Percentiles rank a stretch among this genome's conserved stretches.
Conservation (phyloP, 2,797 vertebrate species). For the Microchirus variegatus region DNA sequence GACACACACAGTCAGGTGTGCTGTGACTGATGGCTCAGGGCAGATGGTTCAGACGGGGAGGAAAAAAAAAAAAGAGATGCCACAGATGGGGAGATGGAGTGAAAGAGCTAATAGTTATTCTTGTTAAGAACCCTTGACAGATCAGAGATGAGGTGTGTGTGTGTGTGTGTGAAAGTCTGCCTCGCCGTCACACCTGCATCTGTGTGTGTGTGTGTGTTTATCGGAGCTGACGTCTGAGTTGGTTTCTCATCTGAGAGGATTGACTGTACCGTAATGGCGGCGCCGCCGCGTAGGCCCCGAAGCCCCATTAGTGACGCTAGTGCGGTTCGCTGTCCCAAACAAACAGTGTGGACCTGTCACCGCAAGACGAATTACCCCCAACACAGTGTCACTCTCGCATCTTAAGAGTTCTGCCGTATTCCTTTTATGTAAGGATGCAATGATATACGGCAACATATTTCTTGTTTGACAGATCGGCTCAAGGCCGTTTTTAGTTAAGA, state of each 20-base stretch:
- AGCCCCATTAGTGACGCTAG: conserved; percentile 70
- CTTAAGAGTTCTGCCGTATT: conserved; percentile 19
- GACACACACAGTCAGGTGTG: neutral
- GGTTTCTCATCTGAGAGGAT: conserved; percentile 60
- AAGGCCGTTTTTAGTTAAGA: neutral
- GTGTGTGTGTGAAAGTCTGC: neutral
- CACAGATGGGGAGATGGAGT: neutral
- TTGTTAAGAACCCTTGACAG: conserved; percentile 59
- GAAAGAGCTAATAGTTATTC: conserved; percentile 52
- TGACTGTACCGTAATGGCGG: conserved; percentile 57
- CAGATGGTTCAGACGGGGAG: conserved; percentile 50
- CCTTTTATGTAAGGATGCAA: conserved; percentile 23
- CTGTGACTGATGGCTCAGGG: conserved; percentile 38
- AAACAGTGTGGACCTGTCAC: conserved; percentile 60
- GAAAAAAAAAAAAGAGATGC: conserved; percentile 26
- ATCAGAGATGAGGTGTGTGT: conserved; percentile 42
- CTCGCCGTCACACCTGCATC: conserved; percentile 30
- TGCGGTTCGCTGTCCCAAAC: conserved; percentile 42
- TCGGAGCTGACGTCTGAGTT: conserved; percentile 47
- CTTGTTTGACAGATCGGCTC: conserved; percentile 1
- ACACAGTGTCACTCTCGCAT: conserved; percentile 43
- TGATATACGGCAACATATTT: neutral
- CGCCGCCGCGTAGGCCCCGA: conserved; percentile 39
- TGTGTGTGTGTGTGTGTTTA: conserved; percentile 47
- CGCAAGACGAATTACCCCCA: conserved; percentile 72